Evolutionary conservation across 2,888 invertebrate species (phyloP).

Genomic region (Nomada fucata): DNA sequence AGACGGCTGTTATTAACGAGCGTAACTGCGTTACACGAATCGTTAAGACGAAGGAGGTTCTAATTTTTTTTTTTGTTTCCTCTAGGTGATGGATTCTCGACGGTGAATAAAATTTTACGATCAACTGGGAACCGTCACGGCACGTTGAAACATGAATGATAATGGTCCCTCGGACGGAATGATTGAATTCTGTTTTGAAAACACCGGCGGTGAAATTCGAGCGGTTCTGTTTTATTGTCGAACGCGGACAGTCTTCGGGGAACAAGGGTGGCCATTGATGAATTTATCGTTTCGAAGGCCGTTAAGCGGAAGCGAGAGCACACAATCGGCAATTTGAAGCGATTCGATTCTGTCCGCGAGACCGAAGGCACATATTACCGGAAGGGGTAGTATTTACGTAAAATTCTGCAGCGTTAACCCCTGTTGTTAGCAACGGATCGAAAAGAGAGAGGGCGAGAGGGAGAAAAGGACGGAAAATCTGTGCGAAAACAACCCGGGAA

Average conservation of each 20-base stretch:
- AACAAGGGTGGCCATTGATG: conserved; percentile 67
- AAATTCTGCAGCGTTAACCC: conserved; percentile 31
- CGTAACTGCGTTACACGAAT: conserved; percentile 24
- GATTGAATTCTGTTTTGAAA: conserved; percentile 77
- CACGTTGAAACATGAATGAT: conserved; percentile 50
- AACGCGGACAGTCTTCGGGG: conserved; percentile 54
- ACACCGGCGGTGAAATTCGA: conserved; percentile 74
- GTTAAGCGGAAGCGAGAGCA: conserved; percentile 36
- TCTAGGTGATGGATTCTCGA: background rate
- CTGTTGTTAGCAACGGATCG: conserved; percentile 35
- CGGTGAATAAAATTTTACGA: conserved; percentile 58
- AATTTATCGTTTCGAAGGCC: conserved; percentile 49
- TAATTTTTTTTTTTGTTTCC: conserved; percentile 2
- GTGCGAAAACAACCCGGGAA: conserved; percentile 26
- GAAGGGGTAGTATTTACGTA: conserved; percentile 16
- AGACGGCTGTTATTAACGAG: conserved; percentile 4
- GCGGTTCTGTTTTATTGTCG: conserved; percentile 60
- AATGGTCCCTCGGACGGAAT: conserved; percentile 58
- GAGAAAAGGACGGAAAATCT: conserved; percentile 11
- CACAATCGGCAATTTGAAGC: conserved; percentile 34
- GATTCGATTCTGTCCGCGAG: conserved; percentile 50
- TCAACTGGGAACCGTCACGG: conserved; percentile 29
- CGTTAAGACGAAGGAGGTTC: background rate
- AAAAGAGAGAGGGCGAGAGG: background rate
- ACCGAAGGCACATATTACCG: conserved; percentile 30